Evolutionary conservation across 2,888 invertebrate genomes (phyloP).

Genomic region (Pocota personata): DNA sequence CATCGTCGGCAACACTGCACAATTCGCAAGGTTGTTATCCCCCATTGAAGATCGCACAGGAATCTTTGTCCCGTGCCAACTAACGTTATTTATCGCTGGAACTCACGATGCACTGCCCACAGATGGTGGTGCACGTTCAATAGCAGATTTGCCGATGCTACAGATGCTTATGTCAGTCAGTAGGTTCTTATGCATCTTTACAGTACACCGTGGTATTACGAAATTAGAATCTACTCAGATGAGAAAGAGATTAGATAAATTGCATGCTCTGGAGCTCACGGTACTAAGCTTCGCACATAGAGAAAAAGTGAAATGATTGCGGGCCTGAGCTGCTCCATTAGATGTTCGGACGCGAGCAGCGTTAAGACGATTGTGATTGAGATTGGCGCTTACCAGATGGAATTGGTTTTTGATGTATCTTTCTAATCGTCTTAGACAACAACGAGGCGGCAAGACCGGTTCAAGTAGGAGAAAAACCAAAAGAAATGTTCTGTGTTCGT

Average conservation of each 20-base stretch:
- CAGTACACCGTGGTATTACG: constrained; percentile 43
- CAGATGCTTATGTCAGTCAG: constrained; percentile 53
- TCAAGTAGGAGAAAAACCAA: neutral
- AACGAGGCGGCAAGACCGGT: constrained; percentile 5
- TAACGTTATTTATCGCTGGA: constrained; percentile 62
- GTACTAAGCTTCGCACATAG: neutral
- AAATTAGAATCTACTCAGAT: constrained; percentile 40
- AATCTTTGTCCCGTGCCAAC: constrained; percentile 32
- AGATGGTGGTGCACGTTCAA: constrained; percentile 44
- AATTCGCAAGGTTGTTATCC: constrained; percentile 54
- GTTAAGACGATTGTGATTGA: constrained; percentile 1
- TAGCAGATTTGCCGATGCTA: constrained; percentile 32
- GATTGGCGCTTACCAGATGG: constrained; percentile 36
- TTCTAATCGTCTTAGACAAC: constrained; percentile 43
- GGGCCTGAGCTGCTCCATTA: constrained; percentile 3
- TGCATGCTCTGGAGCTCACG: neutral
- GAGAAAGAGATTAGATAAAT: constrained; percentile 3
- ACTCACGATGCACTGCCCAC: constrained; percentile 25
- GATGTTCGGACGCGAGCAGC: neutral
- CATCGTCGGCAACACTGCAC: no score
- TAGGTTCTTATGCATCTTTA: constrained; percentile 44
- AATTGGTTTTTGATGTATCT: constrained; percentile 23
- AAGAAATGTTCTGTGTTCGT: constrained; percentile 4
- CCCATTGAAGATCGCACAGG: constrained; percentile 21
- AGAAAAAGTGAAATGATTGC: constrained; percentile 63